These are phyloP conservation scores for Anniella stebbinsi DNA, from an alignment of 2,797 vertebrate genomes.

Conservation along the genomic window DNA sequence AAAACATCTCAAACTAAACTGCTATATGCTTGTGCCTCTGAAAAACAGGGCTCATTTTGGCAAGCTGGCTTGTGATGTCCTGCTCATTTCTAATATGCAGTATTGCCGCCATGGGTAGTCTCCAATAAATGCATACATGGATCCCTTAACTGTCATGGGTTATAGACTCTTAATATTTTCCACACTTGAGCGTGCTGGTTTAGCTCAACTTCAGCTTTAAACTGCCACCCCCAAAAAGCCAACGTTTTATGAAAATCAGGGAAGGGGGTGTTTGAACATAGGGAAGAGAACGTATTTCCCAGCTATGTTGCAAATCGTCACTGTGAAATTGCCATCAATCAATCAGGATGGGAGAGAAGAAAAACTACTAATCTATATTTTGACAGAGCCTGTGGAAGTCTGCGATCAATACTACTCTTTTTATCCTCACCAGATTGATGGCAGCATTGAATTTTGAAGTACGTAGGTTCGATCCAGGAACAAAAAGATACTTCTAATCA, in stretches of 20 bases:
- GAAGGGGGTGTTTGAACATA: background rate
- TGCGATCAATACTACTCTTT: conserved; percentile 46
- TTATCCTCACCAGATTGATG: conserved; percentile 95
- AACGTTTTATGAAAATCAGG: background rate
- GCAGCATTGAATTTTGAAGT: conserved; percentile 99
- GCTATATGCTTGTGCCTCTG: background rate
- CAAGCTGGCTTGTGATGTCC: background rate
- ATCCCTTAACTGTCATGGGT: background rate
- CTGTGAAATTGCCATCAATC: background rate
- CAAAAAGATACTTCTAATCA: conserved; percentile 99
- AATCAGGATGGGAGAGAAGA: background rate
- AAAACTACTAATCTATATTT: background rate
- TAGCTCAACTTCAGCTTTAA: conserved; percentile 15
- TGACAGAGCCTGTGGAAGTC: conserved; percentile 32
- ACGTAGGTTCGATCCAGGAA: conserved; percentile 99
- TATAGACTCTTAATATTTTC: background rate
- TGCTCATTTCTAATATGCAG: background rate
- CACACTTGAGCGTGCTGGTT: background rate
- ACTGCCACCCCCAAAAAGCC: background rate
- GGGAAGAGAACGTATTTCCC: background rate
- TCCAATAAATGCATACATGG: background rate
- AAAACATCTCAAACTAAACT: background rate
- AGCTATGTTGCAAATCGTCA: background rate
- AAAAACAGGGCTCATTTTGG: background rate
- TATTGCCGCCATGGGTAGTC: background rate